phyloP scores from a whole-genome alignment of 2,113 vertebrate species.

The Corythaeola cristata region DNA sequence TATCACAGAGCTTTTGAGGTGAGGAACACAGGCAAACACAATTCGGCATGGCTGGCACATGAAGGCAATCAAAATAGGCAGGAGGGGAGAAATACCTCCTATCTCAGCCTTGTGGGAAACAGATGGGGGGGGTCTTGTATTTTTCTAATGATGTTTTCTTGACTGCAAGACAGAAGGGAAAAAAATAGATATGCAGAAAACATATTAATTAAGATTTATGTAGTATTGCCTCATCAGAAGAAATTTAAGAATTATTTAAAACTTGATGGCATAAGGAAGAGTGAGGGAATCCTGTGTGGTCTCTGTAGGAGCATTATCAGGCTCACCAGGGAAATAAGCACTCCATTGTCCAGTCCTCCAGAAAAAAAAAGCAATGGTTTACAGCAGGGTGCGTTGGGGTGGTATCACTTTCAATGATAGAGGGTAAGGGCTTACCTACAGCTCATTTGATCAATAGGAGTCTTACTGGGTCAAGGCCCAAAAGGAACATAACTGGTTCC shows the following conservation, averaged over 20 bases:
- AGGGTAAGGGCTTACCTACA: not conserved
- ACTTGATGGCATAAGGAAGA: not conserved
- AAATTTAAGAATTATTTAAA: not conserved
- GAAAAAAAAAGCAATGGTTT: not conserved
- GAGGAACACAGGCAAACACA: not conserved
- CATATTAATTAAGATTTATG: not conserved
- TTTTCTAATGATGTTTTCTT: not conserved
- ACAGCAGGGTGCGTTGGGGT: too few relatives aligned
- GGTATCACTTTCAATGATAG: not conserved
- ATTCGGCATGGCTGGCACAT: not conserved
- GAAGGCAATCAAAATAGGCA: not conserved
- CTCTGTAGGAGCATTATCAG: not conserved
- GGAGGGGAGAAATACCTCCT: not conserved
- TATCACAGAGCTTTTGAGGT: not conserved
- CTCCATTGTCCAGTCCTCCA: not conserved
- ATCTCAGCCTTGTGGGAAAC: not conserved
- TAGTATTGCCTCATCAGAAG: not conserved
- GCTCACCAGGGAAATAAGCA: fast-evolving
- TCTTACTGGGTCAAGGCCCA: not conserved
- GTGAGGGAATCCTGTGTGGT: not conserved
- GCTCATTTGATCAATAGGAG: not conserved
- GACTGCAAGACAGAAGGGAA: not conserved
- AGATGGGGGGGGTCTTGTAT: not conserved
- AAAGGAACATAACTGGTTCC: not conserved
- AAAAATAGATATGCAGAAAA: not conserved